Evolutionary conservation across 2,113 vertebrate genomes (phyloP).

Genomic region (Pelecanoides urinatrix): DNA sequence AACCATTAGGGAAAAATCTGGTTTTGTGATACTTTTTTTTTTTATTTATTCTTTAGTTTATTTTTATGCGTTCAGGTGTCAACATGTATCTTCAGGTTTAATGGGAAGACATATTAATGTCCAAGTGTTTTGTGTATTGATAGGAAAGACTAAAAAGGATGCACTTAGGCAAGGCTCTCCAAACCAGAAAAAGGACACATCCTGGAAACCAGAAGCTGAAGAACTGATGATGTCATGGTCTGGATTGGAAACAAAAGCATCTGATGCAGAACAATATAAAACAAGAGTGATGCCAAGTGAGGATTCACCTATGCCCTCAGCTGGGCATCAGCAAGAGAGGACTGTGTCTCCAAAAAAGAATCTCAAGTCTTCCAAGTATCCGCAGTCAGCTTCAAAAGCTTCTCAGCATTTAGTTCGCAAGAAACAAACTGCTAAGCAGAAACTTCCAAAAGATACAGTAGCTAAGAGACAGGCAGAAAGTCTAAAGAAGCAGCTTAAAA

Average conservation of each 20-base stretch:
- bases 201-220: background rate
- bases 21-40: background rate
- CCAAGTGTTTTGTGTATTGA: background rate
- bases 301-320: background rate
- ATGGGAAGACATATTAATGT: background rate
- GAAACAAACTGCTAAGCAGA: background rate
- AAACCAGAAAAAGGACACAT: background rate
- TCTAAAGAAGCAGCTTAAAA: background rate
- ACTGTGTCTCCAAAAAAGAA: background rate
- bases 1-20: background rate
- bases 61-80: background rate
- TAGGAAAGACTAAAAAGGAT: slow-evolving; percentile 13
- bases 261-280: background rate
- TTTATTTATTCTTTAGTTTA: background rate
- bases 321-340: background rate
- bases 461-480: background rate
- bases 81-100: background rate
- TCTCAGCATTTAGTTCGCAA: background rate
- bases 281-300: background rate
- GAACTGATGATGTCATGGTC: background rate
- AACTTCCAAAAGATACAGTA: background rate
- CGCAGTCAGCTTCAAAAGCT: background rate
- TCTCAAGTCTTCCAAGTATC: background rate
- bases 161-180: background rate
- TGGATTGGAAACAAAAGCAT: background rate